A percentile compares a stretch with the other conserved stretches of the same genome.
Conservation (phyloP, 1,140 invertebrate species). For the Ceratoteleas bidentatus region DNA sequence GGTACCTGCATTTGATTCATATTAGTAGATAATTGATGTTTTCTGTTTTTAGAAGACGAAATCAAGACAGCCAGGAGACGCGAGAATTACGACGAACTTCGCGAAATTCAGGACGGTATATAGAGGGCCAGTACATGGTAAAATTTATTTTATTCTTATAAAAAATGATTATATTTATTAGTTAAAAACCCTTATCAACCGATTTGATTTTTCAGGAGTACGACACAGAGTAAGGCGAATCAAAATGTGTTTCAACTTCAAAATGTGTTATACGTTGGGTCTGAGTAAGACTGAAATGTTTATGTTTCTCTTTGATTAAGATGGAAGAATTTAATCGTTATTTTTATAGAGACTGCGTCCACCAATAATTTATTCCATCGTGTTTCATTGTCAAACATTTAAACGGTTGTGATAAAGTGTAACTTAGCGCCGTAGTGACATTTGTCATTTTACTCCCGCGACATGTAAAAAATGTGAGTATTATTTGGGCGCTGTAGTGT, state of each 20-base stretch:
- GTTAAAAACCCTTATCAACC: not conserved
- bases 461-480: too few relatives aligned
- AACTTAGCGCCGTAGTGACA: not conserved
- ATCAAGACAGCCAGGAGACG: conserved; percentile 71
- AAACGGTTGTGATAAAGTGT: conserved; percentile 3
- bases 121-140: conserved; percentile 79
- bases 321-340: not conserved
- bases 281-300: conserved; percentile 32
- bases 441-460: too few relatives aligned
- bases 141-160: conserved; percentile 30
- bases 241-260: conserved; percentile 8
- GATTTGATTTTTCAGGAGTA: conserved; percentile 73
- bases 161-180: not conserved
- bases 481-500: too few relatives aligned
- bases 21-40: too few relatives aligned
- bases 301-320: not conserved
- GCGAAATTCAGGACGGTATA: conserved; percentile 77
- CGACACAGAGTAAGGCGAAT: conserved; percentile 71
- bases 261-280: conserved; percentile 15
- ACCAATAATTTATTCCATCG: not conserved
- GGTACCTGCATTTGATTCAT: too few relatives aligned
- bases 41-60: conserved; percentile 67
- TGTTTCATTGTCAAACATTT: not conserved
- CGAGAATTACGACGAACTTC: conserved; percentile 76
- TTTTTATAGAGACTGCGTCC: not conserved